Percentiles rank a stretch among this genome's conserved stretches.
phyloP scores from a whole-genome alignment of 2,888 invertebrate species.

The Molanna angustata region DNA sequence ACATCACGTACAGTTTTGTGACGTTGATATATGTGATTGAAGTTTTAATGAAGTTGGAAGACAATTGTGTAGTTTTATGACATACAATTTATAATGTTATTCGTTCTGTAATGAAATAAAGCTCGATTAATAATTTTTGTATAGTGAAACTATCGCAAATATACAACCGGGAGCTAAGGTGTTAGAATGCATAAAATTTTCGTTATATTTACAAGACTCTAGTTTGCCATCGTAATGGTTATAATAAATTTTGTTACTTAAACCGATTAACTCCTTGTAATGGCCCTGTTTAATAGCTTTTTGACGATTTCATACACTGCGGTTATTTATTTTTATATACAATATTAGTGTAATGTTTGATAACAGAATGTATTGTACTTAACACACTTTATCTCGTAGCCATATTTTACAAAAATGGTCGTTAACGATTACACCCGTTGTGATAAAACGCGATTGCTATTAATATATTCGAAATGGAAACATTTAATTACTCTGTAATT shows the following conservation, averaged over 20 bases:
- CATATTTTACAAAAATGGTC: not conserved
- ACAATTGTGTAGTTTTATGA: too few relatives aligned
- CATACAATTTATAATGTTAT: too few relatives aligned
- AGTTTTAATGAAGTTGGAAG: too few relatives aligned
- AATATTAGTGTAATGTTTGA: conserved; percentile 9
- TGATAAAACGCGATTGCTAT: too few relatives aligned
- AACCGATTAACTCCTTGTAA: conserved; percentile 17
- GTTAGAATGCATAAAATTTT: conserved; percentile 13
- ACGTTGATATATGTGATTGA: too few relatives aligned
- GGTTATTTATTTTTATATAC: conserved; percentile 16
- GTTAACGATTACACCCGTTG: too few relatives aligned
- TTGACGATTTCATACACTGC: conserved; percentile 16
- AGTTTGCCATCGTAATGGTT: conserved; percentile 16
- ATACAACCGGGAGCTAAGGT: not conserved
- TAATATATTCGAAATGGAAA: too few relatives aligned
- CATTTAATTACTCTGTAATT: too few relatives aligned
- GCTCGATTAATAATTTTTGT: too few relatives aligned
- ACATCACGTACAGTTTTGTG: too few relatives aligned
- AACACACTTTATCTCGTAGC: not conserved
- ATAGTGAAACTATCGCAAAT: too few relatives aligned
- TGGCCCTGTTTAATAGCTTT: conserved; percentile 17
- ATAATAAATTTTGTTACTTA: conserved; percentile 18
- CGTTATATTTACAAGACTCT: conserved; percentile 23
- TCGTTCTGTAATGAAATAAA: too few relatives aligned
- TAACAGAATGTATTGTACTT: conserved; percentile 6